These are phyloP conservation scores for Nematolebias whitei DNA, from an alignment of 2,113 vertebrate genomes.

Conservation along the genomic window DNA sequence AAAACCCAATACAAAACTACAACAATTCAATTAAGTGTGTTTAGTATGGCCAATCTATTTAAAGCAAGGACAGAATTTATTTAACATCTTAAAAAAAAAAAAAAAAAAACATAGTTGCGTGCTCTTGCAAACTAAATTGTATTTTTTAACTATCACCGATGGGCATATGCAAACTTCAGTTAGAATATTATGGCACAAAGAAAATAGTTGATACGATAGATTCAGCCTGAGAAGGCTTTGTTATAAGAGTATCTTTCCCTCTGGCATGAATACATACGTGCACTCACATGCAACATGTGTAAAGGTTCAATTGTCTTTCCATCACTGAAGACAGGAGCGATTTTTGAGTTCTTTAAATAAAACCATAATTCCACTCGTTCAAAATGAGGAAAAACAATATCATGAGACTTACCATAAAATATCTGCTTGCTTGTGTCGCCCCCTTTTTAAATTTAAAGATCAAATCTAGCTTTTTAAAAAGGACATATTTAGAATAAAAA, in stretches of 20 bases:
- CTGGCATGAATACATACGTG: slow-evolving; percentile 19
- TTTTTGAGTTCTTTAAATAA: no score
- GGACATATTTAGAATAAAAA: no score
- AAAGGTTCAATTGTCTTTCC: slow-evolving; percentile 29
- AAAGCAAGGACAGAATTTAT: slow-evolving; percentile 13
- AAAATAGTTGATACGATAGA: slow-evolving; percentile 25
- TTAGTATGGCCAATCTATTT: not conserved
- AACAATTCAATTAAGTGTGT: not conserved
- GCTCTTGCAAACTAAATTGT: slow-evolving; percentile 3
- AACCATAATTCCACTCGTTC: no score
- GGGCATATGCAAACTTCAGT: no score
- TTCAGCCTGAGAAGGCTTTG: slow-evolving; percentile 62
- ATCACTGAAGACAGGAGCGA: slow-evolving; percentile 1
- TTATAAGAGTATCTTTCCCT: slow-evolving; percentile 51
- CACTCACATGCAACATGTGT: slow-evolving; percentile 22
- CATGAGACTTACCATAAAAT: no score
- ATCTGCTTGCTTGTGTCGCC: no score
- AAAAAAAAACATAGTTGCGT: slow-evolving; percentile 35
- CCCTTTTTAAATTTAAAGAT: no score
- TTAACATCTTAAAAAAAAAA: slow-evolving; percentile 9
- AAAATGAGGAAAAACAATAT: no score
- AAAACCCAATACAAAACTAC: slow-evolving; percentile 1
- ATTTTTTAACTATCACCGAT: no score
- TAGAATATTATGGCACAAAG: no score
- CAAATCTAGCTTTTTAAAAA: no score